phyloP scores from a whole-genome alignment of 2,888 invertebrate species.

The Chirona hameri region DNA sequence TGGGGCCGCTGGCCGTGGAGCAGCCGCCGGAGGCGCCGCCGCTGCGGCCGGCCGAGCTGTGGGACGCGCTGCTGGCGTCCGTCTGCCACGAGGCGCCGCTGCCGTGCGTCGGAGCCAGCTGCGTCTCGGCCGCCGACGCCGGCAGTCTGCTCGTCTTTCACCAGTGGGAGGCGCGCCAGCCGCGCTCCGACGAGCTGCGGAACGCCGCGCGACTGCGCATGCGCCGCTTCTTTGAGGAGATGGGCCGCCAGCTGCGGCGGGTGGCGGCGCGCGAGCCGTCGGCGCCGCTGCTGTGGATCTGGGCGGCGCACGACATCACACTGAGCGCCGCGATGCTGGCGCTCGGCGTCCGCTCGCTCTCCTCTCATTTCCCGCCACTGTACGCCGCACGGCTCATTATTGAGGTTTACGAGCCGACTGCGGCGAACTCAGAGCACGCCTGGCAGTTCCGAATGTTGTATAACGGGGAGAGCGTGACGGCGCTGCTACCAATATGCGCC shows the following conservation, averaged over 20 bases:
- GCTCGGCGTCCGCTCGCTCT: not conserved
- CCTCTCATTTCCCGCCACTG: not conserved
- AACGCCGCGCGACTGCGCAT: constrained; percentile 4
- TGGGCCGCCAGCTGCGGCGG: not conserved
- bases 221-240: not conserved
- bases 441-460: not conserved
- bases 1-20: not conserved
- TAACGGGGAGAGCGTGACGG: not conserved
- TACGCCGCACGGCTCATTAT: not conserved
- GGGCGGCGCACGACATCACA: not conserved
- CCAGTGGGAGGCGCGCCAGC: not conserved
- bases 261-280: not conserved
- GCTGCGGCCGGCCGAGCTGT: not conserved
- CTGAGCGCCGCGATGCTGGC: not conserved
- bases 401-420: not conserved
- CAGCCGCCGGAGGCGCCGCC: not conserved
- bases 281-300: not conserved
- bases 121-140: not conserved
- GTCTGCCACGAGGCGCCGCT: constrained; percentile 7
- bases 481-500: not conserved
- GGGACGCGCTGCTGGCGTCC: constrained; percentile 4
- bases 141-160: not conserved
- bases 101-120: not conserved
- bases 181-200: not conserved
- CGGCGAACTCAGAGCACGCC: not conserved